Evolutionary conservation across 2,888 invertebrate species (phyloP).

Genomic region (Ochropleura plecta): DNA sequence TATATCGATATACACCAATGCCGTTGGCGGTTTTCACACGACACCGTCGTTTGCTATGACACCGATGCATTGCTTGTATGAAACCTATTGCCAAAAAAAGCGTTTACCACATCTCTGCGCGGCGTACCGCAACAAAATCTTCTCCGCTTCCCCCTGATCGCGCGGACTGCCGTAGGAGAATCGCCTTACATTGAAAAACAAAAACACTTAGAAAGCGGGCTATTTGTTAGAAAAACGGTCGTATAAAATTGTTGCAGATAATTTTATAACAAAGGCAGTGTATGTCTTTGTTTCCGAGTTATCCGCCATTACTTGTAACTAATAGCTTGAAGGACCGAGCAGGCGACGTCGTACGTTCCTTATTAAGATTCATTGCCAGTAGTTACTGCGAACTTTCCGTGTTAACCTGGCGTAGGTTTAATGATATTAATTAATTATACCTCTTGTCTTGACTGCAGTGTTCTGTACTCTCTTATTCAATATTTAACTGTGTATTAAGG

Average conservation of each 20-base stretch:
- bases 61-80: background rate
- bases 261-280: slow-evolving; percentile 58
- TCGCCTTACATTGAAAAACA: slow-evolving; percentile 44
- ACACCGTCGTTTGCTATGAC: background rate
- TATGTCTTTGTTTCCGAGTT: slow-evolving; percentile 63
- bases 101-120: background rate
- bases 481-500: slow-evolving; percentile 56
- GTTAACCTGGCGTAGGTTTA: slow-evolving; percentile 64
- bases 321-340: slow-evolving; percentile 56
- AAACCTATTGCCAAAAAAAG: too few species aligned
- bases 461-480: slow-evolving; percentile 59
- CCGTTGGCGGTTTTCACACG: too few species aligned
- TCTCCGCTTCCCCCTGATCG: background rate
- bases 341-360: slow-evolving; percentile 49
- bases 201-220: slow-evolving; percentile 24
- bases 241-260: slow-evolving; percentile 59
- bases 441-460: slow-evolving; percentile 60
- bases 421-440: slow-evolving; percentile 67
- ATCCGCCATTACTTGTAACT: slow-evolving; percentile 63
- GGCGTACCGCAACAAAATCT: background rate
- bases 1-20: too few species aligned
- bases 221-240: slow-evolving; percentile 54
- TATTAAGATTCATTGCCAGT: slow-evolving; percentile 68
- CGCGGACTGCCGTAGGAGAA: background rate
- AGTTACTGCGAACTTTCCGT: slow-evolving; percentile 64